Evolutionary conservation across 2,888 invertebrate genomes (phyloP).

Genomic region (Thera obeliscata): DNA sequence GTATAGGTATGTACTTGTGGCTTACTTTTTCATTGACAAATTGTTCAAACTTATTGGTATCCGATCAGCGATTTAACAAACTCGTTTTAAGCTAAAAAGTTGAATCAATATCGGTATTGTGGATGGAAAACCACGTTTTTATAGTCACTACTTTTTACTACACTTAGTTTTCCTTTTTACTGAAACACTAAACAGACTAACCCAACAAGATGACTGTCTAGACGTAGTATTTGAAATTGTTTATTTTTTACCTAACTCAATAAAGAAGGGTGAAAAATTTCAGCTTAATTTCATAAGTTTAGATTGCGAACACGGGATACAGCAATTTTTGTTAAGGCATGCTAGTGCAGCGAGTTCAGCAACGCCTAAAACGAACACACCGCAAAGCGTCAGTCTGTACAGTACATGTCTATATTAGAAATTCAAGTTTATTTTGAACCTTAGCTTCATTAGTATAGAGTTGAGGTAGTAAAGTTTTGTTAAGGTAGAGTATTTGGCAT

Average conservation of each 20-base stretch:
- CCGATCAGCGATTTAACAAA: too few species aligned
- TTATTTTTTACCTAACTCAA: neutral
- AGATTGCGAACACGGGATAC: neutral
- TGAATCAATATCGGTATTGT: too few species aligned
- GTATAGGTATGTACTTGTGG: too few species aligned
- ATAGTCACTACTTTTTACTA: too few species aligned
- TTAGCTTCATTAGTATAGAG: neutral
- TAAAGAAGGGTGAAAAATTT: neutral
- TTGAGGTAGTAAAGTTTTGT: neutral
- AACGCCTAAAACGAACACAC: constrained; percentile 11
- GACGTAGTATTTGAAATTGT: too few species aligned
- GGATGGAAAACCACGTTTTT: too few species aligned
- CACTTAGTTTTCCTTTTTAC: too few species aligned
- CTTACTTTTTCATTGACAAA: too few species aligned
- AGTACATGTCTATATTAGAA: neutral
- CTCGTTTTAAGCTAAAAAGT: too few species aligned
- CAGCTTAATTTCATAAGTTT: neutral
- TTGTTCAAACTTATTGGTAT: too few species aligned
- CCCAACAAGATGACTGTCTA: neutral
- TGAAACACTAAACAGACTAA: too few species aligned
- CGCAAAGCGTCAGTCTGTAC: constrained; percentile 4
- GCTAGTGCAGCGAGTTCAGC: neutral
- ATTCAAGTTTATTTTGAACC: constrained; percentile 1
- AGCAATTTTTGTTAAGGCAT: constrained; percentile 1
- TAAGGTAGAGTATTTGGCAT: constrained; percentile 6